Conservation (phyloP, 2,888 invertebrate genomes). For the Dryococelus australis region DNA sequence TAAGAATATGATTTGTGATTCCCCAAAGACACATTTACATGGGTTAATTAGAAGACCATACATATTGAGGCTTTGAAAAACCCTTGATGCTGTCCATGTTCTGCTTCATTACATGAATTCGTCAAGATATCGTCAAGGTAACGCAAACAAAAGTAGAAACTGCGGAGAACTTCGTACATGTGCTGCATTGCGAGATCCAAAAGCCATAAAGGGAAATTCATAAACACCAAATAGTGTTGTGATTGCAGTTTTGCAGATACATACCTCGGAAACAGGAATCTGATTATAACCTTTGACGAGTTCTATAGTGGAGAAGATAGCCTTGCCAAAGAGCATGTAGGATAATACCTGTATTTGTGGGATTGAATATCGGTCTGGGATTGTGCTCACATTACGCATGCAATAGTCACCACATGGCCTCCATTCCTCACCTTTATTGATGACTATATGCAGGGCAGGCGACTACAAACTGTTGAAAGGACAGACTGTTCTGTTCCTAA, state of each 20-base stretch:
- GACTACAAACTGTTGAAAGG: too few relatives aligned
- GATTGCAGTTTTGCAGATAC: slow-evolving; percentile 31
- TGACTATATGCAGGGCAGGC: too few relatives aligned
- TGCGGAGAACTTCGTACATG: slow-evolving; percentile 30
- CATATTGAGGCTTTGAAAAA: not conserved
- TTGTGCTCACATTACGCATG: slow-evolving; percentile 38
- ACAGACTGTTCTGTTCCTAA: too few relatives aligned
- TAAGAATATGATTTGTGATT: not conserved
- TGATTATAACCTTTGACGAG: not conserved
- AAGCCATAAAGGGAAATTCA: slow-evolving; percentile 37
- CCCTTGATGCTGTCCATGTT: not conserved
- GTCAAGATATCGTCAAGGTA: slow-evolving; percentile 35
- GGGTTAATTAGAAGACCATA: not conserved
- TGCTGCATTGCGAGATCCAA: slow-evolving; percentile 36
- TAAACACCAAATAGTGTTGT: slow-evolving; percentile 38
- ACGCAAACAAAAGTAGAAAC: slow-evolving; percentile 20
- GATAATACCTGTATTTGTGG: too few relatives aligned
- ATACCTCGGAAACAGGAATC: not conserved
- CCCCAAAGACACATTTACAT: slow-evolving; percentile 18
- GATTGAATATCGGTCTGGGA: too few relatives aligned
- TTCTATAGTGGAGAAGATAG: not conserved
- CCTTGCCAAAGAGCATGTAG: not conserved
- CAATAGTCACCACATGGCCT: too few relatives aligned
- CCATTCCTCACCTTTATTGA: too few relatives aligned
- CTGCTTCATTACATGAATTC: not conserved